These are phyloP conservation scores for Rhagologus leucostigma DNA, from an alignment of 2,113 vertebrate species.

Conservation along the genomic window DNA sequence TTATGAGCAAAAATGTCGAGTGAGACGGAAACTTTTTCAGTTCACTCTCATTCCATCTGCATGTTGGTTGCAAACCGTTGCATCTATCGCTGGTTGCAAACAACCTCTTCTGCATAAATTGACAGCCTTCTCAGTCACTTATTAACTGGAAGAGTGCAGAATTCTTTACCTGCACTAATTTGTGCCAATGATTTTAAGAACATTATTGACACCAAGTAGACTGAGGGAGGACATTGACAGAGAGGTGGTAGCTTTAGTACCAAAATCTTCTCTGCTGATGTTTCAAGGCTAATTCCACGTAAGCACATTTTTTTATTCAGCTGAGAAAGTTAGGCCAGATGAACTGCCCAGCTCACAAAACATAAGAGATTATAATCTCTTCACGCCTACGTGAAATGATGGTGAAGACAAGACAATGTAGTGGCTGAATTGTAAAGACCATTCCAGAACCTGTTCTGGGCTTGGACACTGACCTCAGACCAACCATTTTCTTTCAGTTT, in stretches of 20 bases:
- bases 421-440: neutral
- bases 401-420: fast-evolving
- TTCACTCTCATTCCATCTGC: neutral
- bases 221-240: neutral
- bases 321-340: neutral
- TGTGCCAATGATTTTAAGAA: neutral
- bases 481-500: neutral
- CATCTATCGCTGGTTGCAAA: neutral
- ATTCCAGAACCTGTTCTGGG: neutral
- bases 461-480: neutral
- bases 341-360: neutral
- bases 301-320: neutral
- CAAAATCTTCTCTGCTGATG: neutral
- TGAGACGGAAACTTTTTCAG: neutral
- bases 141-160: constrained; percentile 47
- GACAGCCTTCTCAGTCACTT: constrained; percentile 46
- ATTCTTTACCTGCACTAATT: constrained; percentile 32
- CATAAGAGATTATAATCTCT: neutral
- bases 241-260: neutral
- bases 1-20: neutral
- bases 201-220: neutral
- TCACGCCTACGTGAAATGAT: fast-evolving
- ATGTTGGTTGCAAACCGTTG: neutral
- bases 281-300: neutral
- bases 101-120: constrained; percentile 47